Base-by-base conservation (phyloP, 1,140 invertebrate species). In the Drepana arcuata region DNA sequence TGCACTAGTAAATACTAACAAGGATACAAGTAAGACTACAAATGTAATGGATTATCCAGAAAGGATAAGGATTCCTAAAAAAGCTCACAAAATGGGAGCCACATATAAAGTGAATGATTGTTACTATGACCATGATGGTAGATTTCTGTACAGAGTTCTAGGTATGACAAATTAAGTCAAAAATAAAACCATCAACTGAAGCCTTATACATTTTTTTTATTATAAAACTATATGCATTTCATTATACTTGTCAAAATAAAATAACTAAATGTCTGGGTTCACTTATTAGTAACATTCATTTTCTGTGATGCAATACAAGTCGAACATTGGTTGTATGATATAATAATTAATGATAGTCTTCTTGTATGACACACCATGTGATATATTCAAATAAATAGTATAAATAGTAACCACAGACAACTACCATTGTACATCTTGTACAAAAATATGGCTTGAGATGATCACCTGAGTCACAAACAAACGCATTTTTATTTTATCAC, bases 51-150 rank as follows among this genome's bases (percentile, higher is more conserved):
- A 58, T 31, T 87, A 90, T 66, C 84, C 87, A 40, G 82, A 86
- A 35, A 78, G 67, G 48, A 92, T 92, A 45, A 86, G 83, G 38
- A 91, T 92, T 34, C 89, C 91, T 3, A 85, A 85, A 35, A 83
- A 86, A 33, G 70, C 86, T 7, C 86, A 77, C 11, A 86, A 86
- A 45, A 68, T 71, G 53, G 88, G 87, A 12, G 86, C 84, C 16
- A 91, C 88, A 9, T 92, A 91, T 56, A 88, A 88, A 64, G 83
- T 93, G 1, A 86, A 89, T 48, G 91, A 93, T 78, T 90, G 89
- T 50, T 93, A 88, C 73, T 93, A 93, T 68, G 90, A 92, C 69
- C 83, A 88, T 63, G 90, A 92, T 84, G 91, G 91, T 0, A 80
- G 84, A 68, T 92, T 93, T 84, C 84, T 93, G 10, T 93, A 92